A percentile compares a stretch with the other conserved stretches of the same genome.
Evolutionary conservation across 2,888 invertebrate species (phyloP).

Genomic region (Apotomis turbidana): DNA sequence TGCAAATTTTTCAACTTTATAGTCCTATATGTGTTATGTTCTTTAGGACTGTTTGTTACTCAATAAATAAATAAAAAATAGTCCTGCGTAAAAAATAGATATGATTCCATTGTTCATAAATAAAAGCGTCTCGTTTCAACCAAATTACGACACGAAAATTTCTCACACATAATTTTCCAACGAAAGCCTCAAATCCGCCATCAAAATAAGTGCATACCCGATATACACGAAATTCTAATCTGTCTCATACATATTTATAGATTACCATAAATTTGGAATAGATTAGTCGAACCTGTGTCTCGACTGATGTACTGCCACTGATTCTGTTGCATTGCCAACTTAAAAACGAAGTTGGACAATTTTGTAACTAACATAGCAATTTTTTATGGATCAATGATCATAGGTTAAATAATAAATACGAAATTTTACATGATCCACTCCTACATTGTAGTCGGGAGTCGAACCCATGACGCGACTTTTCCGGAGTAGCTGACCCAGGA

Average conservation of each 20-base stretch:
- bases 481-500: too few species aligned
- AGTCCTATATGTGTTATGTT: too few species aligned
- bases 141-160: conserved; percentile 25
- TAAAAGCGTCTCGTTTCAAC: not conserved
- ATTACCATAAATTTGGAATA: conserved; percentile 43
- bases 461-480: too few species aligned
- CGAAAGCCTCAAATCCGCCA: conserved; percentile 29
- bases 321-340: conserved; percentile 16
- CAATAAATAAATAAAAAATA: too few species aligned
- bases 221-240: conserved; percentile 34
- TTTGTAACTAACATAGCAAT: conserved; percentile 3
- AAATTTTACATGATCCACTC: too few species aligned
- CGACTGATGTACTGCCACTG: conserved; percentile 22
- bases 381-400: too few species aligned
- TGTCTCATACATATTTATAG: conserved; percentile 41
- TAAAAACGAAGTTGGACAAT: not conserved
- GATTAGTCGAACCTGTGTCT: conserved; percentile 39
- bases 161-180: conserved; percentile 24
- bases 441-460: too few species aligned
- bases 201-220: conserved; percentile 43
- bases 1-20: too few species aligned
- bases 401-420: too few species aligned
- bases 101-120: too few species aligned
- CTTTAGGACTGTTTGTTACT: too few species aligned
- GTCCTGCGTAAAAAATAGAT: too few species aligned